Conservation (phyloP, 1,140 invertebrate species). For the Melitaea cinxia region DNA sequence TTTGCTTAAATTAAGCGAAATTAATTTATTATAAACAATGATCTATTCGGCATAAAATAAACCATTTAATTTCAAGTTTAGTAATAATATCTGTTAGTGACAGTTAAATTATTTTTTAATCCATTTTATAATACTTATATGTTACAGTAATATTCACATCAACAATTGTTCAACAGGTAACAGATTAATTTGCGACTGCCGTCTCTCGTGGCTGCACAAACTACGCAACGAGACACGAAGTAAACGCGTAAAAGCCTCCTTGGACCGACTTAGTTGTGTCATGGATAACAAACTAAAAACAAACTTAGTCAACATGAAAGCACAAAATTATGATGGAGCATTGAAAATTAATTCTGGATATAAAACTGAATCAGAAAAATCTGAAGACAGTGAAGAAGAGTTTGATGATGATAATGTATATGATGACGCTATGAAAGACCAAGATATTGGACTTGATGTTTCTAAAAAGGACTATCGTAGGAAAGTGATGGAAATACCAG, state of each 20-base stretch:
- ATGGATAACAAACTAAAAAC: constrained; percentile 79
- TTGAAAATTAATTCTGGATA: constrained; percentile 38
- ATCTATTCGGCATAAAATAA: too few species aligned
- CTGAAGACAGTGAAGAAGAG: constrained; percentile 59
- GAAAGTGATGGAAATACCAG: constrained; percentile 83
- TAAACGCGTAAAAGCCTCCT: constrained; percentile 83
- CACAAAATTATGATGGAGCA: constrained; percentile 40
- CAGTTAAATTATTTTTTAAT: neutral
- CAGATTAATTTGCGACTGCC: constrained; percentile 89
- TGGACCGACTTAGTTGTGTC: constrained; percentile 86
- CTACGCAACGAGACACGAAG: constrained; percentile 88
- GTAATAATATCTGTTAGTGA: too few species aligned
- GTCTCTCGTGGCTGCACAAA: constrained; percentile 88
- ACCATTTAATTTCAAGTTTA: too few species aligned
- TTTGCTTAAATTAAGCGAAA: too few species aligned
- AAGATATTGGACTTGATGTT: constrained; percentile 52
- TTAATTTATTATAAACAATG: too few species aligned
- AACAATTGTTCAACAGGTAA: constrained; percentile 86
- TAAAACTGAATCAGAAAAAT: constrained; percentile 53
- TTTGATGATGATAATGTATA: constrained; percentile 58
- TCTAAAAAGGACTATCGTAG: constrained; percentile 65
- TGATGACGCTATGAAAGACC: constrained; percentile 71
- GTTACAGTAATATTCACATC: constrained; percentile 30
- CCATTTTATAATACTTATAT: neutral
- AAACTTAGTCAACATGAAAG: constrained; percentile 45